phyloP scores from a whole-genome alignment of 2,888 invertebrate genomes.

The Stegana nigrithorax region DNA sequence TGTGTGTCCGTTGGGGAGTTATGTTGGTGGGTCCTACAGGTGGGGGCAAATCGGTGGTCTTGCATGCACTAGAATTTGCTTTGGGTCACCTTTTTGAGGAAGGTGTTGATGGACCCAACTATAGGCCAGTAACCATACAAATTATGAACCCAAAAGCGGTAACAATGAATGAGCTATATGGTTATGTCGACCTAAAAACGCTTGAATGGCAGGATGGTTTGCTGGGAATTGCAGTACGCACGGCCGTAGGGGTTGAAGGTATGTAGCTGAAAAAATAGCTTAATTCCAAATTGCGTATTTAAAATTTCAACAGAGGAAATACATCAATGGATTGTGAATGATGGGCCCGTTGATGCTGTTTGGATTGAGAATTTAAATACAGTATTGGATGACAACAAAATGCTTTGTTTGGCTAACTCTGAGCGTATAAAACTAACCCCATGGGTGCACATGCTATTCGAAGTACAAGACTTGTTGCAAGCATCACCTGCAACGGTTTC shows the following conservation, averaged over 20 bases:
- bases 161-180: constrained; percentile 88
- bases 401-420: constrained; percentile 91
- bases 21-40: constrained; percentile 94
- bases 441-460: constrained; percentile 90
- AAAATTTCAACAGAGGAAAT: constrained; percentile 73
- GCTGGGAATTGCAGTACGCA: constrained; percentile 72
- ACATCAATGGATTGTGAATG: constrained; percentile 92
- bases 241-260: constrained; percentile 62
- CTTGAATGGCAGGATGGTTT: constrained; percentile 93
- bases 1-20: constrained; percentile 92
- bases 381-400: constrained; percentile 92
- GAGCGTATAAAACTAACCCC: constrained; percentile 90
- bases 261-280: constrained; percentile 3
- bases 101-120: constrained; percentile 74
- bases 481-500: constrained; percentile 92
- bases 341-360: constrained; percentile 91
- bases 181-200: constrained; percentile 84
- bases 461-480: constrained; percentile 86
- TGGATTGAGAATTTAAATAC: constrained; percentile 97
- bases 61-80: constrained; percentile 80
- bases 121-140: constrained; percentile 80
- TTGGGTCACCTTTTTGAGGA: constrained; percentile 75
- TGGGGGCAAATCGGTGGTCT: constrained; percentile 84
- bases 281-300: not conserved
- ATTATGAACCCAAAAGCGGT: constrained; percentile 91